Percentiles rank a stretch among this genome's conserved stretches.
Evolutionary conservation across 2,797 vertebrate species (phyloP).

Genomic region (Gobionotothen gibberifrons): DNA sequence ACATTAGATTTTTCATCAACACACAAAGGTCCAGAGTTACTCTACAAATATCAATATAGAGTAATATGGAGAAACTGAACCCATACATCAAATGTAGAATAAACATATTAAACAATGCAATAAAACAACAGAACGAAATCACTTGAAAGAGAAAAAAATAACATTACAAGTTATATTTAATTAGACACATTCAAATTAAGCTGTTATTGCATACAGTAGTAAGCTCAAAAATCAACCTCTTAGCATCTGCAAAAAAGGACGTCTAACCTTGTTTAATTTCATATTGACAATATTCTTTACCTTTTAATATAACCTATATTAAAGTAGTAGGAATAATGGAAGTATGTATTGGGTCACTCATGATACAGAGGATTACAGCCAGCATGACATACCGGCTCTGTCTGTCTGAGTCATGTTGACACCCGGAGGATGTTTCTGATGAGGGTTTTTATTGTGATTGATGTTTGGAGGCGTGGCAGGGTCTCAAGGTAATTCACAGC

Average conservation of each 20-base stretch:
- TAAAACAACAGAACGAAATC: too few relatives aligned
- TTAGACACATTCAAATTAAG: too few relatives aligned
- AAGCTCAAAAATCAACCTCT: too few relatives aligned
- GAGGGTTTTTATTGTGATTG: conserved; percentile 54
- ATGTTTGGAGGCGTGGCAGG: conserved; percentile 55
- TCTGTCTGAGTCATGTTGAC: conserved; percentile 29
- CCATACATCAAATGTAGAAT: too few relatives aligned
- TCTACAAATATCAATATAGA: too few relatives aligned
- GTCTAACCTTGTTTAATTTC: background rate
- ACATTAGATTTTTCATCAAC: too few relatives aligned
- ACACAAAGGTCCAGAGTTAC: too few relatives aligned
- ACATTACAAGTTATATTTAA: too few relatives aligned
- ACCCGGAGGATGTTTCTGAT: conserved; percentile 46
- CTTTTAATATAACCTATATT: background rate
- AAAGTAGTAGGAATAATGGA: background rate
- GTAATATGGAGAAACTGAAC: too few relatives aligned
- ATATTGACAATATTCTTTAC: background rate
- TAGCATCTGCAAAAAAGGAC: background rate
- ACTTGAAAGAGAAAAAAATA: too few relatives aligned
- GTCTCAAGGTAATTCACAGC: conserved; percentile 54
- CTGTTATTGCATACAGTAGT: too few relatives aligned
- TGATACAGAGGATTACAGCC: background rate
- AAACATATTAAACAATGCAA: too few relatives aligned
- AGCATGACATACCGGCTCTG: background rate
- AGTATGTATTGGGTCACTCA: background rate